Conservation (phyloP, 2,797 vertebrate species). For the Sebastolobus altivelis region DNA sequence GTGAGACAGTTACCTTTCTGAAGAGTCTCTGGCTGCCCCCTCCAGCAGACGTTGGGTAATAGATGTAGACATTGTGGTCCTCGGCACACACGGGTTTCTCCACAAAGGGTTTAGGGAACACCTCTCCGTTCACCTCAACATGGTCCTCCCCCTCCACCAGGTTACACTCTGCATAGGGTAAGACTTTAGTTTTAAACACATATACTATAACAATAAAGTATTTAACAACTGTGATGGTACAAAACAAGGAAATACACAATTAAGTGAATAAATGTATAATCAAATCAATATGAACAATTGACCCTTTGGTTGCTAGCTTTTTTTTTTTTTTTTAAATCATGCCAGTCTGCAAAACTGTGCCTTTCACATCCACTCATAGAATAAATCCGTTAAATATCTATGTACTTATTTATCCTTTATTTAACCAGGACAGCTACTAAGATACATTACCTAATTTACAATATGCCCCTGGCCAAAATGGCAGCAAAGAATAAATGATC, state of each 20-base stretch:
- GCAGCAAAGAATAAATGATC: not conserved
- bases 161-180: constrained; percentile 76
- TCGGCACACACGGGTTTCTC: constrained; percentile 98
- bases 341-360: not conserved
- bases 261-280: not conserved
- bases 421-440: not conserved
- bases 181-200: not conserved
- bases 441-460: not conserved
- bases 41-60: constrained; percentile 97
- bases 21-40: constrained; percentile 98
- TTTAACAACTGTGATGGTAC: not conserved
- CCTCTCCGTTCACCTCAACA: constrained; percentile 95
- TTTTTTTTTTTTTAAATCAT: too few relatives aligned
- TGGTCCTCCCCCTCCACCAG: constrained; percentile 95
- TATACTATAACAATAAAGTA: not conserved
- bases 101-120: constrained; percentile 97
- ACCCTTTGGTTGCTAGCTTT: not conserved
- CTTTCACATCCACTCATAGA: not conserved
- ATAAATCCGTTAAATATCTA: not conserved
- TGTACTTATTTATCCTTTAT: not conserved
- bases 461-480: not conserved
- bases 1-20: constrained; percentile 88
- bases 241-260: not conserved
- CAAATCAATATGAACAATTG: not conserved
- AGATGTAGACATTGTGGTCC: constrained; percentile 99